A percentile compares a stretch with the other conserved stretches of the same genome.
phyloP scores from a whole-genome alignment of 1,140 invertebrate species.

The Philopotamus ludificatus region DNA sequence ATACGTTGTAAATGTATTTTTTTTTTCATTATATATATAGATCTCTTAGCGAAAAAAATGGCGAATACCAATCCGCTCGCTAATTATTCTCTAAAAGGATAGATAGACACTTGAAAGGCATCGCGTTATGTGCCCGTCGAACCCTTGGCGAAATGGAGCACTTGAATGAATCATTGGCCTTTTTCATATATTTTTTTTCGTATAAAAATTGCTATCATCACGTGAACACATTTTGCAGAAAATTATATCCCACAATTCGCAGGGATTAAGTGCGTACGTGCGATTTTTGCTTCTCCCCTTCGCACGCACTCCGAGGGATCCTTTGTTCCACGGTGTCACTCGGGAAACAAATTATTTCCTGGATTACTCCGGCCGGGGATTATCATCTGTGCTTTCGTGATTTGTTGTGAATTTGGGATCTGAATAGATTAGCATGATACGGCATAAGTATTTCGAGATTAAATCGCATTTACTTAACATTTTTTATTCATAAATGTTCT shows the following conservation, averaged over 20 bases:
- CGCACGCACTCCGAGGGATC: not conserved
- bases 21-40: no score
- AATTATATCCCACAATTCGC: no score
- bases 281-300: no score
- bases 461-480: no score
- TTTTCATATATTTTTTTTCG: not conserved
- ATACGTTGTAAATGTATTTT: not conserved
- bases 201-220: no score
- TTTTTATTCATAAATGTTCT: no score
- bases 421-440: constrained; percentile 3
- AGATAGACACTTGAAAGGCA: no score
- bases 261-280: not conserved
- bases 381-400: not conserved
- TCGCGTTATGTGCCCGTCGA: no score
- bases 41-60: not conserved
- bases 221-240: no score
- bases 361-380: not conserved
- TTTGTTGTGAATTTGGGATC: not conserved
- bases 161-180: not conserved
- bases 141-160: no score
- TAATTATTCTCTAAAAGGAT: no score
- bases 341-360: not conserved
- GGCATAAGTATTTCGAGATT: no score
- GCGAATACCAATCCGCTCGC: not conserved
- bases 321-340: not conserved